A percentile compares a stretch with the other conserved stretches of the same genome.
These are phyloP conservation scores for Otocyon megalotis DNA, from an alignment of 2,113 vertebrate genomes.

Conservation along the genomic window DNA sequence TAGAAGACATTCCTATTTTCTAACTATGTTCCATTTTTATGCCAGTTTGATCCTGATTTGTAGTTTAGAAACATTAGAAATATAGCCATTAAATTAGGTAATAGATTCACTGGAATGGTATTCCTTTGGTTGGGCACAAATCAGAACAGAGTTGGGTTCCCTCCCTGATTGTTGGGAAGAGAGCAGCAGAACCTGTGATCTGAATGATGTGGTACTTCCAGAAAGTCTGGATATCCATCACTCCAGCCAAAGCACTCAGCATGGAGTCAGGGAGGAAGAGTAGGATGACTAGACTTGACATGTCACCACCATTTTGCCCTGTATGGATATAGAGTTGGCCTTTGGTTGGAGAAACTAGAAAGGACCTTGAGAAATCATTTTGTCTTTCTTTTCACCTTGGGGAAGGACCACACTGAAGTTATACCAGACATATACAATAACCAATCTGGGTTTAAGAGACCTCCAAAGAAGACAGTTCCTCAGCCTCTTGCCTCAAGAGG, in stretches of 20 bases:
- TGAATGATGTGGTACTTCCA: neutral
- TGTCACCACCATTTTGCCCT: neutral
- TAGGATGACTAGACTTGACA: fast-evolving
- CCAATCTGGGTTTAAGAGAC: constrained; percentile 60
- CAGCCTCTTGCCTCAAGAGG: neutral
- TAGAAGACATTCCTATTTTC: constrained; percentile 1
- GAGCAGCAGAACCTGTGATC: neutral
- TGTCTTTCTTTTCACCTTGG: constrained; percentile 52
- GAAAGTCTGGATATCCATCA: neutral
- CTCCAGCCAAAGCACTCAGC: neutral
- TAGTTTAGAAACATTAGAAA: neutral
- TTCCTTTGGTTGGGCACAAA: neutral
- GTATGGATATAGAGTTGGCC: neutral
- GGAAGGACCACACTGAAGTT: constrained; percentile 22
- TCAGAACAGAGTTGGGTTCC: neutral
- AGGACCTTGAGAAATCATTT: neutral
- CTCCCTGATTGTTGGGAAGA: neutral
- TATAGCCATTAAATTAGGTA: neutral
- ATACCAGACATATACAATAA: neutral
- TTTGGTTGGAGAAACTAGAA: neutral
- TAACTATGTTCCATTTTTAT: neutral
- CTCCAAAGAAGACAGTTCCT: constrained; percentile 49
- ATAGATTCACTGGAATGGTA: neutral
- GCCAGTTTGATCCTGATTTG: neutral
- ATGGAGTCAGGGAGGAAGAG: fast-evolving